Percentiles rank a stretch among this genome's conserved stretches.
These are phyloP conservation scores for Sebastes schlegelii DNA, from an alignment of 2,113 vertebrate genomes.

Conservation along the genomic window DNA sequence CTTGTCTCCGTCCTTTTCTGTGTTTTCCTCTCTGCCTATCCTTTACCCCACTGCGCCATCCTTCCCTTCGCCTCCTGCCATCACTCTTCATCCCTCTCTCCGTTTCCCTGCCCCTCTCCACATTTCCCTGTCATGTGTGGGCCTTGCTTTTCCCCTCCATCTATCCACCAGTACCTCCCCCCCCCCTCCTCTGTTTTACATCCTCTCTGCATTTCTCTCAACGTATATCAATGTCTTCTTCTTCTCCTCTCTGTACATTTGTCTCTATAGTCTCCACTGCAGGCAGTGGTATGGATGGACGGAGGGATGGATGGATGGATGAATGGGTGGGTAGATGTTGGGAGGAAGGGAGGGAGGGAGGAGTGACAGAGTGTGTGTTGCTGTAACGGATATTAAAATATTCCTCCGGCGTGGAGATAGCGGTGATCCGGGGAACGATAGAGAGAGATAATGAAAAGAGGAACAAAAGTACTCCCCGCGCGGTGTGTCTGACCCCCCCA, in stretches of 20 bases:
- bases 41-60: conserved; percentile 57
- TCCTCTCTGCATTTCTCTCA: conserved; percentile 26
- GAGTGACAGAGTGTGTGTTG: conserved; percentile 73
- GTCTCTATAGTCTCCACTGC: conserved; percentile 40
- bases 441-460: conserved; percentile 88
- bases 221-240: conserved; percentile 43
- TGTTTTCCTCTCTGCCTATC: conserved; percentile 48
- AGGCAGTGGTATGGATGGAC: conserved; percentile 31
- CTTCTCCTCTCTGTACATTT: conserved; percentile 42
- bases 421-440: conserved; percentile 86
- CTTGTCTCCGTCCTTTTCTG: conserved; percentile 40
- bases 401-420: conserved; percentile 84
- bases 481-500: conserved; percentile 79
- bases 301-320: conserved; percentile 39
- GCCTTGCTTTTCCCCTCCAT: conserved; percentile 29
- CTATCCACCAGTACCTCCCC: conserved; percentile 4
- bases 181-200: conserved; percentile 43
- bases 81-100: conserved; percentile 54
- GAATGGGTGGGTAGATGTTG: conserved; percentile 36
- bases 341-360: conserved; percentile 31
- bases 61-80: conserved; percentile 43
- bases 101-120: conserved; percentile 36
- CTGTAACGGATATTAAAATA: conserved; percentile 88
- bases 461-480: conserved; percentile 86
- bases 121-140: conserved; percentile 49